A percentile compares a stretch with the other conserved stretches of the same genome.
Evolutionary conservation across 2,113 vertebrate genomes (phyloP).

Genomic region (Zapus hudsonius): DNA sequence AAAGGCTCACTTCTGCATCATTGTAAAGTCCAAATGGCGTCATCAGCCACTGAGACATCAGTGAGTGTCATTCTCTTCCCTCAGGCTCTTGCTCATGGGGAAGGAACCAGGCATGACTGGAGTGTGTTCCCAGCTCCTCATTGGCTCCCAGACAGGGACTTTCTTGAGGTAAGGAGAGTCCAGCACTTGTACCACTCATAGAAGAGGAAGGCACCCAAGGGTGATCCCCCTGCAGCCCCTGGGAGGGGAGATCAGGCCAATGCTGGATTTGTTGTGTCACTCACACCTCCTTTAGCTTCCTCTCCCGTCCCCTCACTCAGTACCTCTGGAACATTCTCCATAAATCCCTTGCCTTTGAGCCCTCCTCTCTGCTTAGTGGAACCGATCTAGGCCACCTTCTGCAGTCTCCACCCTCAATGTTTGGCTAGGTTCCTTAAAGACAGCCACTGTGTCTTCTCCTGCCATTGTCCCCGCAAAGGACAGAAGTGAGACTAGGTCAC

Average conservation of each 20-base stretch:
- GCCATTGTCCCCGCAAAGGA: not conserved
- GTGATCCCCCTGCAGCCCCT: not conserved
- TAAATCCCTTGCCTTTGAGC: accelerated
- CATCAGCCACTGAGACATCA: no score
- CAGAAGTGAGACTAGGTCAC: accelerated
- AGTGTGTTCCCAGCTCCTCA: no score
- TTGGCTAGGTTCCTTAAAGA: not conserved
- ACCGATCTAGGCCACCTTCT: not conserved
- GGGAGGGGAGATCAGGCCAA: not conserved
- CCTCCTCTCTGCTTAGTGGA: not conserved
- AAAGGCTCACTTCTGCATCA: not conserved
- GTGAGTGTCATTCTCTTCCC: not conserved
- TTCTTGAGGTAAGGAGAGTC: accelerated
- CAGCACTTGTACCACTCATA: not conserved
- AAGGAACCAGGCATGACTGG: not conserved
- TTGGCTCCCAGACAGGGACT: not conserved
- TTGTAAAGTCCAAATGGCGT: no score
- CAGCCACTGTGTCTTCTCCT: not conserved
- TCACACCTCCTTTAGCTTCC: not conserved
- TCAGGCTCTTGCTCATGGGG: no score
- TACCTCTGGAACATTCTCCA: not conserved
- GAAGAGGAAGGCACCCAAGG: not conserved
- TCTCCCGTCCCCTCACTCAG: accelerated
- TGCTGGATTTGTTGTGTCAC: not conserved
- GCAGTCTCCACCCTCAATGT: accelerated